Evolutionary conservation across 2,797 vertebrate genomes (phyloP).

Genomic region (Cetoscarus ocellatus): DNA sequence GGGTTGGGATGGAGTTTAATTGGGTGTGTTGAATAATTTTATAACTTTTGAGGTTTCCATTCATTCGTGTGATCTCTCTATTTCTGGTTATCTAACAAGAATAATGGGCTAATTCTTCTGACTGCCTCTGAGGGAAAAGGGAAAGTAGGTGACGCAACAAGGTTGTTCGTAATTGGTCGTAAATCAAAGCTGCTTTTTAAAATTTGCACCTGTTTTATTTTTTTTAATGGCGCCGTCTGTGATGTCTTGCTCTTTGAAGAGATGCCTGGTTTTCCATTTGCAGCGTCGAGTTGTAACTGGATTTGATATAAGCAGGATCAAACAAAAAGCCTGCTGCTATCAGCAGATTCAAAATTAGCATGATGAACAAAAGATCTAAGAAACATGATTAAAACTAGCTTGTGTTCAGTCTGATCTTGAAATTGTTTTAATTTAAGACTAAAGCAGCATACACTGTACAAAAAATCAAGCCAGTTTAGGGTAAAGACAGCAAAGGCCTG

Average conservation of each 20-base stretch:
- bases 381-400: constrained; percentile 33
- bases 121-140: constrained; percentile 27
- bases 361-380: constrained; percentile 47
- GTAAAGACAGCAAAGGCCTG: too few species aligned
- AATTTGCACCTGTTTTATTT: constrained; percentile 57
- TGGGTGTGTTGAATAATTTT: constrained; percentile 62
- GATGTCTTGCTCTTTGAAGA: constrained; percentile 70
- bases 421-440: constrained; percentile 24
- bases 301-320: constrained; percentile 51
- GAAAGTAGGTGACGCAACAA: constrained; percentile 42
- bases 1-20: constrained; percentile 64
- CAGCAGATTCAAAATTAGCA: constrained; percentile 50
- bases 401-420: constrained; percentile 56
- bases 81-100: constrained; percentile 41
- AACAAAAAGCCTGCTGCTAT: constrained; percentile 50
- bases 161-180: constrained; percentile 47
- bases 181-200: constrained; percentile 66
- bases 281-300: constrained; percentile 36
- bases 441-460: too few species aligned
- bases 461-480: too few species aligned
- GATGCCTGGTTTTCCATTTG: constrained; percentile 52
- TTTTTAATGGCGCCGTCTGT: constrained; percentile 49
- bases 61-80: constrained; percentile 52
- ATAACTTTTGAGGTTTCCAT: constrained; percentile 57
- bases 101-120: constrained; percentile 42